Percentiles rank a stretch among this genome's conserved stretches.
These are phyloP conservation scores for Oryzias celebensis DNA, from an alignment of 2,113 vertebrate genomes.

Conservation along the genomic window DNA sequence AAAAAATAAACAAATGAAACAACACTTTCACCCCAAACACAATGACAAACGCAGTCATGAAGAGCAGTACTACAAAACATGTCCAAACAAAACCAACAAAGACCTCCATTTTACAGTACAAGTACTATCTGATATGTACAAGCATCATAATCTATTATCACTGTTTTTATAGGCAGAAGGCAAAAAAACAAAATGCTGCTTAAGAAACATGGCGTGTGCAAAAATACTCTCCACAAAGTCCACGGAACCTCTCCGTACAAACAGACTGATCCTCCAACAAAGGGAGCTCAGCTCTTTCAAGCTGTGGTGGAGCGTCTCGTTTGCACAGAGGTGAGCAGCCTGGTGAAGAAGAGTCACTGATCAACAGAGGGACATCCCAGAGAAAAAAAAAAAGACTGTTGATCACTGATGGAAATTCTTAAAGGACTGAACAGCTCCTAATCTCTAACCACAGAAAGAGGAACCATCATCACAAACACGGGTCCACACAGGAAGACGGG, in stretches of 20 bases:
- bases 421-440: constrained; percentile 45
- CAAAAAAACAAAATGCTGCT: constrained; percentile 63
- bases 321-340: constrained; percentile 42
- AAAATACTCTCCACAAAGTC: constrained; percentile 64
- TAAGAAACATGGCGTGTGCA: constrained; percentile 73
- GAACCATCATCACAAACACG: constrained; percentile 54
- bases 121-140: constrained; percentile 79
- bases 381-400: constrained; percentile 48
- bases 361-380: constrained; percentile 25
- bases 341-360: constrained; percentile 37
- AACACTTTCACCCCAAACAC: constrained; percentile 73
- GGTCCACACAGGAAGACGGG: constrained; percentile 45
- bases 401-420: constrained; percentile 45
- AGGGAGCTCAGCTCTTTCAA: constrained; percentile 36
- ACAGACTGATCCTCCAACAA: constrained; percentile 13
- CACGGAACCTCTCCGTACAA: constrained; percentile 25
- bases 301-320: constrained; percentile 8
- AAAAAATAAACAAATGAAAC: constrained; percentile 72
- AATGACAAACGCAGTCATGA: constrained; percentile 75
- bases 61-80: constrained; percentile 80
- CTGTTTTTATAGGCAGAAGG: constrained; percentile 75
- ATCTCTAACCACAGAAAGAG: constrained; percentile 51
- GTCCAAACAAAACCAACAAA: constrained; percentile 63
- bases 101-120: constrained; percentile 70
- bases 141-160: constrained; percentile 58